phyloP scores from a whole-genome alignment of 2,888 invertebrate genomes.

The Microctonus brassicae region DNA sequence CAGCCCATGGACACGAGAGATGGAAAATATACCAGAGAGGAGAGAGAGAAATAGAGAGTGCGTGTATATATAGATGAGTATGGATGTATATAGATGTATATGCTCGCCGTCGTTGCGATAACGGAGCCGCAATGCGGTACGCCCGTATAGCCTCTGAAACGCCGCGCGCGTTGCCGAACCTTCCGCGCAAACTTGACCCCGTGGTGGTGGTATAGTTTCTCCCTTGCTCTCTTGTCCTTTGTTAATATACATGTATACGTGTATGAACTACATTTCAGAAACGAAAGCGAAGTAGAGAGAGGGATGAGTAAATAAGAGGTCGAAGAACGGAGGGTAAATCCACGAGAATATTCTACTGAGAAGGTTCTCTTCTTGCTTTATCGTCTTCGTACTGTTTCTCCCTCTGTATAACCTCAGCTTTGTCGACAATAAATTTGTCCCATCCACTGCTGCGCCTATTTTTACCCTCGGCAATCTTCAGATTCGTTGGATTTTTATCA shows the following conservation, averaged over 20 bases:
- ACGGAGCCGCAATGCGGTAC: slow-evolving; percentile 65
- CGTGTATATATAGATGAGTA: too few relatives aligned
- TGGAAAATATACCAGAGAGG: slow-evolving; percentile 44
- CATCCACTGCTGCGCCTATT: slow-evolving; percentile 6
- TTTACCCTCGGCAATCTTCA: slow-evolving; percentile 28
- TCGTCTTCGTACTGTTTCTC: slow-evolving; percentile 7
- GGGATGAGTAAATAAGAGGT: neutral
- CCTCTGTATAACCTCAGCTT: neutral
- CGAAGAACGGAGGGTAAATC: slow-evolving; percentile 5
- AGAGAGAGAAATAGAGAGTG: slow-evolving; percentile 29
- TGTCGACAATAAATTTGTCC: slow-evolving; percentile 25
- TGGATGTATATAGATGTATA: too few relatives aligned
- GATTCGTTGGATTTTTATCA: slow-evolving; percentile 36
- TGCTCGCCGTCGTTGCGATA: slow-evolving; percentile 59
- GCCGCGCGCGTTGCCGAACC: slow-evolving; percentile 49
- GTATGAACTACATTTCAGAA: neutral
- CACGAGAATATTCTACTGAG: neutral
- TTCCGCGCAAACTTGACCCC: slow-evolving; percentile 44
- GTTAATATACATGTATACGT: neutral
- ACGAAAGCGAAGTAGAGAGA: neutral
- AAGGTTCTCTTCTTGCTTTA: neutral
- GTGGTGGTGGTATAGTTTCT: neutral
- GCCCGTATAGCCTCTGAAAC: slow-evolving; percentile 48
- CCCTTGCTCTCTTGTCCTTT: neutral
- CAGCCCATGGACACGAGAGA: slow-evolving; percentile 37